Percentiles rank a stretch among this genome's conserved stretches.
phyloP scores from a whole-genome alignment of 2,888 invertebrate species.

The Trachelus stipa region DNA sequence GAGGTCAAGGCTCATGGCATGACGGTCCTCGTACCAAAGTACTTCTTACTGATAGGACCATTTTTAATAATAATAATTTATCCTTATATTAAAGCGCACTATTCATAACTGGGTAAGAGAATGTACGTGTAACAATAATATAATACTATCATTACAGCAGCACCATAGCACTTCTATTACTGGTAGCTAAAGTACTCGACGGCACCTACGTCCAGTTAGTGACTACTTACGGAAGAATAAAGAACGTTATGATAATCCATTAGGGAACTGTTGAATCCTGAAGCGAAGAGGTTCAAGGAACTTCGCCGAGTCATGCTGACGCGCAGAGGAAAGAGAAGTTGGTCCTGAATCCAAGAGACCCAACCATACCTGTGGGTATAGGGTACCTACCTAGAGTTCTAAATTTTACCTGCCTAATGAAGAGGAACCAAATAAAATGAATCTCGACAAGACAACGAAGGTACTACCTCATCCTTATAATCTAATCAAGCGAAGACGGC shows the following conservation, averaged over 20 bases:
- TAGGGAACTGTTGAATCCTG: neutral
- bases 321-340: neutral
- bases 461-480: conserved; percentile 15
- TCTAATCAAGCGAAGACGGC: conserved; percentile 14
- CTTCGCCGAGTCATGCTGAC: conserved; percentile 17
- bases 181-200: neutral
- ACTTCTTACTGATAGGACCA: neutral
- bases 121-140: neutral
- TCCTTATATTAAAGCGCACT: neutral
- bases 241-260: conserved; percentile 6
- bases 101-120: neutral
- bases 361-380: neutral
- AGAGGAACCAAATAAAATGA: conserved; percentile 13
- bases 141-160: neutral
- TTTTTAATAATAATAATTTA: neutral
- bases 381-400: neutral
- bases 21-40: neutral
- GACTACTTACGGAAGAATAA: neutral
- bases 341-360: neutral
- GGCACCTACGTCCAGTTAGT: neutral
- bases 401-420: conserved; percentile 18
- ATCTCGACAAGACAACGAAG: conserved; percentile 12
- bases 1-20: conserved; percentile 15
- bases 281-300: conserved; percentile 12
- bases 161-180: neutral